phyloP scores from a whole-genome alignment of 2,113 vertebrate species.

The Genyomyrus donnyi region DNA sequence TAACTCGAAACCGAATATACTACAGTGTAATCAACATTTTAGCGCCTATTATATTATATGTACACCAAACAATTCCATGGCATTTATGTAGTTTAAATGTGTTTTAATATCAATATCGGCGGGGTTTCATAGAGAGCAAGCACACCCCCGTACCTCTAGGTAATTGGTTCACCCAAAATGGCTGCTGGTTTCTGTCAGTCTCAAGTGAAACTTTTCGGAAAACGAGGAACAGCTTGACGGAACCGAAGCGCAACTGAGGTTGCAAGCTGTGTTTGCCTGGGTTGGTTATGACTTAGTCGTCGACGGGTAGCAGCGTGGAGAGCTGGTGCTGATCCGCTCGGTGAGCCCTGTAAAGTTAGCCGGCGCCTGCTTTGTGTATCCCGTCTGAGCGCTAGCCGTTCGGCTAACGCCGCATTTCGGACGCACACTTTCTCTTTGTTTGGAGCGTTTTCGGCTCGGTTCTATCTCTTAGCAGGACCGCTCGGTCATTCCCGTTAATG shows the following conservation, averaged over 20 bases:
- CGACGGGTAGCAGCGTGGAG: background rate
- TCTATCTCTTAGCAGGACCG: background rate
- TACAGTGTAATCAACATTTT: background rate
- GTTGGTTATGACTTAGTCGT: background rate
- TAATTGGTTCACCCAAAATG: slow-evolving; percentile 54
- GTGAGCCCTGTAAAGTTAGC: background rate
- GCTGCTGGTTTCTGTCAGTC: slow-evolving; percentile 52
- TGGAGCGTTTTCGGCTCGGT: background rate
- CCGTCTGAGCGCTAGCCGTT: slow-evolving; percentile 23
- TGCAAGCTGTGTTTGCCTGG: background rate
- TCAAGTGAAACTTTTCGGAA: slow-evolving; percentile 63
- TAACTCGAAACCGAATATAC: background rate
- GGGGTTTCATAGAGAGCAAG: background rate
- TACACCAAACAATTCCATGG: background rate
- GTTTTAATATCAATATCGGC: background rate
- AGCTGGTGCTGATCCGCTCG: background rate
- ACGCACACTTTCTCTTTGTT: background rate
- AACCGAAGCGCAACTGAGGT: background rate
- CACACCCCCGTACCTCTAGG: slow-evolving; percentile 20
- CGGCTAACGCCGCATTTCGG: background rate
- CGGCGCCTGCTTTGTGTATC: slow-evolving; percentile 20
- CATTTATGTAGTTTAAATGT: background rate
- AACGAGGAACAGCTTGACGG: slow-evolving; percentile 19
- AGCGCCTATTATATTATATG: background rate
- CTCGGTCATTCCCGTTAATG: background rate